Evolutionary conservation across 2,113 vertebrate genomes (phyloP).

Genomic region (Empidonax traillii): DNA sequence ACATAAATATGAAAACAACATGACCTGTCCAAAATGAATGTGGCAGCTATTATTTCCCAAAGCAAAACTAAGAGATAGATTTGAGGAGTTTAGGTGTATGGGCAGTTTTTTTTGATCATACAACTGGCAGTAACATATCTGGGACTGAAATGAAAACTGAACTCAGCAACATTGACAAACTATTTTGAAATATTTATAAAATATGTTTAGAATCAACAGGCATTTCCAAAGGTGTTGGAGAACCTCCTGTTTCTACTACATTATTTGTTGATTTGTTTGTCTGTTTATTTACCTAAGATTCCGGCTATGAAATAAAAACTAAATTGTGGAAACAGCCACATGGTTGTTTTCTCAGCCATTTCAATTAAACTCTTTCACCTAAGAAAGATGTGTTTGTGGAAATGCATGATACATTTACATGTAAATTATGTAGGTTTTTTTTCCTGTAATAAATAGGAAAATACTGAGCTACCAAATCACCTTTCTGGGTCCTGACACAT

Average conservation of each 20-base stretch:
- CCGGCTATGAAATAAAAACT: too few relatives aligned
- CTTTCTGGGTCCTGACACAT: accelerated
- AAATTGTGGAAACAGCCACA: neutral
- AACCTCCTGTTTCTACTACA: neutral
- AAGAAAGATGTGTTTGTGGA: neutral
- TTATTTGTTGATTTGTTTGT: neutral
- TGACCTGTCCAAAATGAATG: neutral
- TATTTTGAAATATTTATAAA: neutral
- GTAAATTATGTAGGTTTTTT: neutral
- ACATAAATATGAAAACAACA: neutral
- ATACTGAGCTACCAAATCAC: neutral
- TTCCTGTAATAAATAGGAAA: neutral
- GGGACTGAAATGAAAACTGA: neutral
- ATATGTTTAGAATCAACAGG: neutral
- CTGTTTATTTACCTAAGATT: neutral
- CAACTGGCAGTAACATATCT: neutral
- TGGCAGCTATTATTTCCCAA: neutral
- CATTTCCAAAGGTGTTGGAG: neutral
- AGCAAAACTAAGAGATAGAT: neutral
- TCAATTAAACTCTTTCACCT: neutral
- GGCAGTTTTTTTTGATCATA: neutral
- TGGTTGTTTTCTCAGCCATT: neutral
- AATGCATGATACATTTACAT: neutral
- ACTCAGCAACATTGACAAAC: neutral
- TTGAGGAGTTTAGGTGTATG: neutral